Base-by-base conservation (phyloP, 2,797 vertebrate genomes). In the Macrochelys suwanniensis region DNA sequence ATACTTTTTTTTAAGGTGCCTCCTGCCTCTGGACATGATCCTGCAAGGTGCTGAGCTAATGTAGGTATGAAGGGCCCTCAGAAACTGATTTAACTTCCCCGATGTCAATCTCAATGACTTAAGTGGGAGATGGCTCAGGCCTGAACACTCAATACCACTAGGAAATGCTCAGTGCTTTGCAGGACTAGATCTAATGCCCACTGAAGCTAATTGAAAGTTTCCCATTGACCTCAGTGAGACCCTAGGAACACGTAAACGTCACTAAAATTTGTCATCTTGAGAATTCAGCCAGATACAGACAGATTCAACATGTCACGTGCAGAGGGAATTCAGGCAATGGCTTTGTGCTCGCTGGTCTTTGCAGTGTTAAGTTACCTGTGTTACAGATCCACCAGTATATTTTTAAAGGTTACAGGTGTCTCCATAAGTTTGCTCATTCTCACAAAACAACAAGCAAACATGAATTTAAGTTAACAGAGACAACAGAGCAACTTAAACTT, bases 391-490 rank as follows among this genome's bases (percentile, higher is more conserved):
- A 85, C 49, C 42, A 92, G 6, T 50, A 82, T 61, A 61, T 61
- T 61, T 61, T 61, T 61, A 61, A 68, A 91, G 74, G 21, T 76
- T 71, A 45, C 3, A 87, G 21, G n/a, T 85, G 45, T 11, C 84
- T 71, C 37, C 6, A 16, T 71, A 42, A 37, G 11, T 71, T 42
- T 71, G 21, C 37, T 71, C 81, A 74, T 49, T 65, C 33, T 90
- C 50, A 92, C 23, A 19, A 90, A 71, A 92, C 77, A 49, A 57
- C 33, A 91, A 88, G 91, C 28, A 59, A 28, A 83, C 82, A 95
- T 71, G n/a, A 42, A 37, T 57, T 51, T 88, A 93, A 78, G 33
- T 77, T 80, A 93, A 88, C 19, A 54, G 23, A 95, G 47, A 91
- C 86, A 91, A 74, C 21, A 84, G 21, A 61, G 23, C 37, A 71